Conservation (phyloP, 2,797 vertebrate genomes). For the Clamator glandarius region DNA sequence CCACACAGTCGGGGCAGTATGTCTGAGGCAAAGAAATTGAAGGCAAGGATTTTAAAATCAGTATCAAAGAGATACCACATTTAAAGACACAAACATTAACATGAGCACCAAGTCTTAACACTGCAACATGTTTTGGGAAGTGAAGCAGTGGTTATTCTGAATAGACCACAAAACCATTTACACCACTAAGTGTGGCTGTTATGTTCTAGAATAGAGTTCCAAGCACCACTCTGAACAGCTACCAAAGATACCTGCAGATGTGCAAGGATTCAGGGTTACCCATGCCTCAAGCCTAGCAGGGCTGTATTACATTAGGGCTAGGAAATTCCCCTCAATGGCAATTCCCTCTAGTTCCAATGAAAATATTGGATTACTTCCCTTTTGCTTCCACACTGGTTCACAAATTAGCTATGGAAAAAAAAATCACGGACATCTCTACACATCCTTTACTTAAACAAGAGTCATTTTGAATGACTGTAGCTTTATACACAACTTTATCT, state of each 20-base stretch:
- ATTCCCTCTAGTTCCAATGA: background rate
- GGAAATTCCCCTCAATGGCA: background rate
- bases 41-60: background rate
- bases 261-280: background rate
- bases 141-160: background rate
- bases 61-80: background rate
- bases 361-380: background rate
- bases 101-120: background rate
- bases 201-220: background rate
- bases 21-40: background rate
- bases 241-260: background rate
- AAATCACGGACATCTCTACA: background rate
- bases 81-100: background rate
- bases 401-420: background rate
- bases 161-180: background rate
- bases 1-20: accelerated
- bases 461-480: background rate
- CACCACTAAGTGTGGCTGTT: background rate
- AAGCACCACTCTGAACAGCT: background rate
- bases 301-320: background rate
- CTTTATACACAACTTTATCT: background rate
- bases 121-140: background rate
- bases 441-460: background rate
- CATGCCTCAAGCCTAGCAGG: background rate
- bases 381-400: background rate